Evolutionary conservation across 2,888 invertebrate species (phyloP).

Genomic region (Apotomis turbidana): DNA sequence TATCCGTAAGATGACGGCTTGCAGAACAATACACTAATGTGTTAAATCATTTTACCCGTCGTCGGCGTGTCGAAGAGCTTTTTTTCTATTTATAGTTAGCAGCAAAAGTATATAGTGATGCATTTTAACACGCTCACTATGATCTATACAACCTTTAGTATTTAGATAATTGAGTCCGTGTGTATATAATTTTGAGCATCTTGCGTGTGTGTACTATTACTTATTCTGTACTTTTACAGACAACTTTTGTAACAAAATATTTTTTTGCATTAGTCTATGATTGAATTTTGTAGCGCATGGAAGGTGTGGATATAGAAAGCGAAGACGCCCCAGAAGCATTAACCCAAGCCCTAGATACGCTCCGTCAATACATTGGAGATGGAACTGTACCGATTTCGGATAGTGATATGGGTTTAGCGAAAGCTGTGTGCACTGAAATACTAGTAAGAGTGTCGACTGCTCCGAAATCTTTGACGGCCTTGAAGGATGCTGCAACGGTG

Average conservation of each 20-base stretch:
- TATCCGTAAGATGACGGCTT: too few relatives aligned
- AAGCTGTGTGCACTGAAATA: slow-evolving; percentile 67
- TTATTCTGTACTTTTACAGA: too few relatives aligned
- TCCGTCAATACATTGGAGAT: slow-evolving; percentile 66
- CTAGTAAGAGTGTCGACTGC: slow-evolving; percentile 68
- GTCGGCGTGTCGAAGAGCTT: too few relatives aligned
- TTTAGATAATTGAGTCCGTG: too few relatives aligned
- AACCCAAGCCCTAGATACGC: slow-evolving; percentile 65
- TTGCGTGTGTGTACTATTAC: too few relatives aligned
- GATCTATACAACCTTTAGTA: too few relatives aligned
- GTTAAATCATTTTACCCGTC: too few relatives aligned
- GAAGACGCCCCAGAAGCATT: slow-evolving; percentile 72
- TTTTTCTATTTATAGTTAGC: too few relatives aligned
- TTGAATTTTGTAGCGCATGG: slow-evolving; percentile 62
- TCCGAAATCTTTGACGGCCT: slow-evolving; percentile 71
- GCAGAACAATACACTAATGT: too few relatives aligned
- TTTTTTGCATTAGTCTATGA: neutral
- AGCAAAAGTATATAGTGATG: too few relatives aligned
- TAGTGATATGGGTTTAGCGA: slow-evolving; percentile 60
- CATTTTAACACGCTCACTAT: too few relatives aligned
- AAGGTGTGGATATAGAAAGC: slow-evolving; percentile 70
- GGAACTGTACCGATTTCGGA: slow-evolving; percentile 47
- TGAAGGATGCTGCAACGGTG: slow-evolving; percentile 86
- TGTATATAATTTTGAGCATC: too few relatives aligned
- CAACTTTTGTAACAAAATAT: neutral